Evolutionary conservation across 37 sponge, comb jelly and placozoan genomes (phyloP), one percentile per base, ranked within the genome.

Genomic region (Bolinopsis microptera): DNA sequence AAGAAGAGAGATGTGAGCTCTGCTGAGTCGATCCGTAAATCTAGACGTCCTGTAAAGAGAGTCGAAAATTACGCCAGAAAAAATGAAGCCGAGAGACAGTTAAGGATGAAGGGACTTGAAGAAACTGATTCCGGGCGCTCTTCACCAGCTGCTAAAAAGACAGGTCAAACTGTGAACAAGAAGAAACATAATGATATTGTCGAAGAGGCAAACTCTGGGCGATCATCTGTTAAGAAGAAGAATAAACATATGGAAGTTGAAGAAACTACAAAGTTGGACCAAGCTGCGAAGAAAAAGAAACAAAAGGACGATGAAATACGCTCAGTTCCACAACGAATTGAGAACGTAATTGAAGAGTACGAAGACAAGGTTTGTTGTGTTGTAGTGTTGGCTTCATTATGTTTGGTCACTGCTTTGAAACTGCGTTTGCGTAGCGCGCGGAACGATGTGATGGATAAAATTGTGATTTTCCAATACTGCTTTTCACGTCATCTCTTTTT

Each of bases 271-370:
- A 48, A 48, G 61, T 18, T 18, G 13, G 61, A 18, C 61, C 61
- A 48, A 18, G 74, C 21, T 70, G 74, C 26, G 2, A 70, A 70
- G 30, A 70, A 70, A 22, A 70, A 26, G 25, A 28, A 22, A 22
- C 5, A 70, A 5, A 35, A 77, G 3, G 35, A 32, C 35, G 80
- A 77, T 13, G 80, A 77, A 77, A 36, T 32, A 35, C 80, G 33
- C 5, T 77, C 80, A 18, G 35, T 77, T 23, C 61, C 90, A 28
- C 90, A 41, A 38, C 9, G 48, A 39, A 86, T 86, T 33, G 90
- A 86, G 26, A 86, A 86, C 35, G n/a, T 86, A 8, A 86, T 86
- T 24, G 90, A 27, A 1, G 90, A 86, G 61, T 86, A 86, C 26
- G 90, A 86, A 86, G 35, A 86, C 30, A 86, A 86, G 90, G 90